Conservation (phyloP, 2,113 vertebrate genomes). For the Hiodon tergisus region DNA sequence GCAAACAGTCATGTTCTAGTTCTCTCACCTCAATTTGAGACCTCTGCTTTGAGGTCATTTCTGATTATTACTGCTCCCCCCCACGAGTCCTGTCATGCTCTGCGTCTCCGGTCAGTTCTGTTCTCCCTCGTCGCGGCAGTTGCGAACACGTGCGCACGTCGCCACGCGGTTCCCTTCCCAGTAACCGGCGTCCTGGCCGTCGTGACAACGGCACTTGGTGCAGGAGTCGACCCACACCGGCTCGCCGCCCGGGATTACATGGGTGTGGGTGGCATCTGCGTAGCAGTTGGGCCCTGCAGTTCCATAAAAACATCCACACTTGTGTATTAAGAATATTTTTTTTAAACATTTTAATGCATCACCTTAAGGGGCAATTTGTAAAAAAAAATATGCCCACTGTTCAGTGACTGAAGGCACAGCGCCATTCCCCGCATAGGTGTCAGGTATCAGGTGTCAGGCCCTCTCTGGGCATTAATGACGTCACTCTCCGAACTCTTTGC, state of each 20-base stretch:
- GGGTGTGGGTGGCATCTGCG: conserved; percentile 50
- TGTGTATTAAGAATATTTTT: neutral
- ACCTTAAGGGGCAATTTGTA: too few relatives aligned
- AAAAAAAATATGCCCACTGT: too few relatives aligned
- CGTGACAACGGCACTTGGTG: conserved; percentile 72
- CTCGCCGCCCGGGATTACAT: conserved; percentile 67
- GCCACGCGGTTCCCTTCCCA: conserved; percentile 77
- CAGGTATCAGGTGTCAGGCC: too few relatives aligned
- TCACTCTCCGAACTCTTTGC: too few relatives aligned
- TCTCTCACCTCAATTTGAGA: neutral
- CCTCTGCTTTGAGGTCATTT: neutral
- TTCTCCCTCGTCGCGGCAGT: conserved; percentile 53
- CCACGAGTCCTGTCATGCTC: too few relatives aligned
- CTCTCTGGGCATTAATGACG: too few relatives aligned
- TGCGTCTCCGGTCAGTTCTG: conserved; percentile 9
- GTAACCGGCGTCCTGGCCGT: conserved; percentile 71
- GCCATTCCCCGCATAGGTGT: too few relatives aligned
- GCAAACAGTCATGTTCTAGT: too few relatives aligned
- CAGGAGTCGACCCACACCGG: conserved; percentile 70
- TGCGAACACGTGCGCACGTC: conserved; percentile 60
- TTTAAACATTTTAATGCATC: too few relatives aligned
- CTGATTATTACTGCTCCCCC: neutral
- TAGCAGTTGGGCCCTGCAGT: conserved; percentile 73
- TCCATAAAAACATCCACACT: neutral
- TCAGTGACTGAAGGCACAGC: too few relatives aligned